Conservation (phyloP, 2,113 vertebrate genomes). For the Perognathus longimembris region DNA sequence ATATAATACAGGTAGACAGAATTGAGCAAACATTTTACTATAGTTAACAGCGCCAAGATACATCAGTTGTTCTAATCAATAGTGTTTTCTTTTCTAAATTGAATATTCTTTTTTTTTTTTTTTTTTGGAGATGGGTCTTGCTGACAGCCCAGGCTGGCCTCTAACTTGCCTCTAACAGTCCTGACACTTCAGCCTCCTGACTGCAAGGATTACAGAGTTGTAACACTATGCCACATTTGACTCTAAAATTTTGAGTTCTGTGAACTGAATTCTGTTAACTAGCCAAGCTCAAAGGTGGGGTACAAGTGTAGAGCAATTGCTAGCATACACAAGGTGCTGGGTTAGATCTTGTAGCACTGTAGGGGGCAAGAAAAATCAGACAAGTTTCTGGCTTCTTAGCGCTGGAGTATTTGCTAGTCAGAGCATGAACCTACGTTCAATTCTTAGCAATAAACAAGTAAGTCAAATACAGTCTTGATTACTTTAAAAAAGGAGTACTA, state of each 20-base stretch:
- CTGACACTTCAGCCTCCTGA: too few relatives aligned
- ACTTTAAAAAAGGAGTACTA: too few relatives aligned
- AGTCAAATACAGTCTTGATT: too few relatives aligned
- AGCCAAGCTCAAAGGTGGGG: neutral
- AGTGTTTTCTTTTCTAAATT: neutral
- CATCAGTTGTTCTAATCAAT: conserved; percentile 9
- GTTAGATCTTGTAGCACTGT: too few relatives aligned
- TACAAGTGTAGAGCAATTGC: too few relatives aligned
- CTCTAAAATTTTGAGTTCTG: conserved; percentile 39
- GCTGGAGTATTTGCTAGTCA: neutral
- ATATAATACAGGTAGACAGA: neutral
- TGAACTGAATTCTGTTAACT: conserved; percentile 28
- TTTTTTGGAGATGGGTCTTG: too few relatives aligned
- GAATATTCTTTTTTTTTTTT: too few relatives aligned
- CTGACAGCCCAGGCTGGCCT: too few relatives aligned
- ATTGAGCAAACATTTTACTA: conserved; percentile 49
- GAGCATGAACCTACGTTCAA: neutral
- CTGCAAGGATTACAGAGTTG: too few relatives aligned
- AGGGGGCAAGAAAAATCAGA: neutral
- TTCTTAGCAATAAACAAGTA: neutral
- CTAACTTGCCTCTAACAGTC: too few relatives aligned
- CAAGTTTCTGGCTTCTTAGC: neutral
- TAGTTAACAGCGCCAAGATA: conserved; percentile 5
- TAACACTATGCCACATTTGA: neutral
- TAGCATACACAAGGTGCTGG: too few relatives aligned